Evolutionary conservation across 2,888 invertebrate species (phyloP).

Genomic region (Ypsolopha sequella): DNA sequence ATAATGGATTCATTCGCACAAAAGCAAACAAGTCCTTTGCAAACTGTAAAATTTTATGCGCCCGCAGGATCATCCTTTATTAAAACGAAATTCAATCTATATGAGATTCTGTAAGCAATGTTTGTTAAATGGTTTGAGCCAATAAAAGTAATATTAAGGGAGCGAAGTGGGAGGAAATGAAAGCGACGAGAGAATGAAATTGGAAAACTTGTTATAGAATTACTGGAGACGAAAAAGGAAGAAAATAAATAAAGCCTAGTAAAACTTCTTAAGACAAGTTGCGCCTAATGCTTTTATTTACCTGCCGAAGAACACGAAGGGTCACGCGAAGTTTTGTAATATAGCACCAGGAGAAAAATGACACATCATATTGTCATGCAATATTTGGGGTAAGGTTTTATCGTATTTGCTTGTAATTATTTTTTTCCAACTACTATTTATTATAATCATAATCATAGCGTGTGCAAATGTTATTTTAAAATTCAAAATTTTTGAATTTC

Average conservation of each 20-base stretch:
- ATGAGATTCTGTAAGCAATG: slow-evolving; percentile 60
- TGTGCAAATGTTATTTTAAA: too few species aligned
- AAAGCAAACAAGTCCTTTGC: neutral
- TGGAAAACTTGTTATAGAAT: slow-evolving; percentile 69
- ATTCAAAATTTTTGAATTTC: too few species aligned
- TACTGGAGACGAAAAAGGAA: slow-evolving; percentile 53
- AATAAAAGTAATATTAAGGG: slow-evolving; percentile 66
- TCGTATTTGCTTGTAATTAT: too few species aligned
- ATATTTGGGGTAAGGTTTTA: too few species aligned
- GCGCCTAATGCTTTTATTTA: slow-evolving; percentile 19
- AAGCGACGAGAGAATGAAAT: slow-evolving; percentile 66
- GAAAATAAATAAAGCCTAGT: slow-evolving; percentile 53
- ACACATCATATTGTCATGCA: too few species aligned
- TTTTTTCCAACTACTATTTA: too few species aligned
- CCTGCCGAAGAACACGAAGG: neutral
- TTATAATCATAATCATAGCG: too few species aligned
- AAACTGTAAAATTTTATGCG: neutral
- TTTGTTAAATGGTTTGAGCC: slow-evolving; percentile 66
- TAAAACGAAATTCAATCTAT: slow-evolving; percentile 44
- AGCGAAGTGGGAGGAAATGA: slow-evolving; percentile 60
- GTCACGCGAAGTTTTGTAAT: neutral
- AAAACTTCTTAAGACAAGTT: slow-evolving; percentile 44
- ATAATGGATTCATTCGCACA: neutral
- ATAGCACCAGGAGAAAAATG: neutral
- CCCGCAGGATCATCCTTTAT: slow-evolving; percentile 20